phyloP scores from a whole-genome alignment of 1,140 invertebrate species.

The Pomacea maculata region DNA sequence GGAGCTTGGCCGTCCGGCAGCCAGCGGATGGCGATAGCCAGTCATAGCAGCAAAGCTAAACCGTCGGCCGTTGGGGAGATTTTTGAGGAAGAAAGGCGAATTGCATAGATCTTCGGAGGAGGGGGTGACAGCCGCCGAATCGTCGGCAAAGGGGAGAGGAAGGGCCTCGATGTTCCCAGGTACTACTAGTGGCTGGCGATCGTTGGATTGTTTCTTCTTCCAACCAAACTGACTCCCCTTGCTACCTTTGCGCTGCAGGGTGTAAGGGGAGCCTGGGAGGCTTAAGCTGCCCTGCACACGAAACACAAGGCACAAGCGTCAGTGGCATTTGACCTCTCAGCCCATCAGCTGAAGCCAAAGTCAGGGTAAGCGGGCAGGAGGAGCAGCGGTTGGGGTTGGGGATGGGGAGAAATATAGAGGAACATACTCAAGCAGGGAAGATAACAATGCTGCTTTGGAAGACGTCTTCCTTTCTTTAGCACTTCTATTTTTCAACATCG shows the following conservation, averaged over 20 bases:
- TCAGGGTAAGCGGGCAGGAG: neutral
- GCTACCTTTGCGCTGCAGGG: slow-evolving; percentile 74
- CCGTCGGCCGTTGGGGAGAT: slow-evolving; percentile 48
- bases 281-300: slow-evolving; percentile 88
- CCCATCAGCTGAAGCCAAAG: no score
- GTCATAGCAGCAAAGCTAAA: slow-evolving; percentile 50
- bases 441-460: no score
- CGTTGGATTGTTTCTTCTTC: slow-evolving; percentile 70
- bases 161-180: slow-evolving; percentile 89
- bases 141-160: slow-evolving; percentile 96
- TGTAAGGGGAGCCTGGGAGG: slow-evolving; percentile 95
- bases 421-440: no score
- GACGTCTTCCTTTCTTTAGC: no score
- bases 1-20: slow-evolving; percentile 40
- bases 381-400: neutral
- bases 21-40: slow-evolving; percentile 17
- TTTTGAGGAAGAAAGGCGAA: slow-evolving; percentile 46
- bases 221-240: slow-evolving; percentile 80
- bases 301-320: neutral
- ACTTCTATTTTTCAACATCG: no score
- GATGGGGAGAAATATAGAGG: no score
- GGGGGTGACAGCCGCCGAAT: slow-evolving; percentile 96
- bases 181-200: slow-evolving; percentile 93
- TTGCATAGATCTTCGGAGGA: slow-evolving; percentile 87
- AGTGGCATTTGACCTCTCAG: neutral